Conservation (phyloP, 35 echinoderm and acorn worm species). For the Eucidaris tribuloides region DNA sequence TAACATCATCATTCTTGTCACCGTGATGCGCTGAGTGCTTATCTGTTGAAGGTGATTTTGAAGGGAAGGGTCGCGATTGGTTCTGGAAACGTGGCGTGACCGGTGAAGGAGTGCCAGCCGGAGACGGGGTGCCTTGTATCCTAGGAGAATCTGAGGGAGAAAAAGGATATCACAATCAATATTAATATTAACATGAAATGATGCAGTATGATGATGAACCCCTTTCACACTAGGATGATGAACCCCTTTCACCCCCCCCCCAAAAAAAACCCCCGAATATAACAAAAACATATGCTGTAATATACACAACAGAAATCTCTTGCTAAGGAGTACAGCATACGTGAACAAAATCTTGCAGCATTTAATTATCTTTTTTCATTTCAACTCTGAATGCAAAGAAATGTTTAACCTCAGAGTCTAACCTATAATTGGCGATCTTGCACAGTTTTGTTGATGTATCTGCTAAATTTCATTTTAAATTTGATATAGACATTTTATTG, state of each 20-base stretch:
- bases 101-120: constrained; percentile 64
- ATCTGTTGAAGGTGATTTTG: constrained; percentile 62
- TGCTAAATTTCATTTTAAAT: too few relatives aligned
- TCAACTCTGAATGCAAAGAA: too few relatives aligned
- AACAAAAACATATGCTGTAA: too few relatives aligned
- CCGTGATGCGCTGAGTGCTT: constrained; percentile 45
- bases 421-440: too few relatives aligned
- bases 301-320: background rate
- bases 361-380: too few relatives aligned
- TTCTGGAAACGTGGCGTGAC: constrained; percentile 34
- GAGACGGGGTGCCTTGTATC: constrained; percentile 66
- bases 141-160: constrained; percentile 67
- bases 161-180: background rate
- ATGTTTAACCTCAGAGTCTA: too few relatives aligned
- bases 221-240: background rate
- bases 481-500: too few relatives aligned
- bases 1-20: constrained; percentile 55
- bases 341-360: too few relatives aligned
- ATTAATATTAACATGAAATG: background rate
- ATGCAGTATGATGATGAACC: background rate
- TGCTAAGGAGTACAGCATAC: background rate
- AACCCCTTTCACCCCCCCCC: background rate
- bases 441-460: too few relatives aligned
- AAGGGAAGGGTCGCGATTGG: constrained; percentile 51
- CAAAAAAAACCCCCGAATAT: too few relatives aligned